Evolutionary conservation across 2,888 invertebrate genomes (phyloP).

Genomic region (Dolichopus griseipennis): DNA sequence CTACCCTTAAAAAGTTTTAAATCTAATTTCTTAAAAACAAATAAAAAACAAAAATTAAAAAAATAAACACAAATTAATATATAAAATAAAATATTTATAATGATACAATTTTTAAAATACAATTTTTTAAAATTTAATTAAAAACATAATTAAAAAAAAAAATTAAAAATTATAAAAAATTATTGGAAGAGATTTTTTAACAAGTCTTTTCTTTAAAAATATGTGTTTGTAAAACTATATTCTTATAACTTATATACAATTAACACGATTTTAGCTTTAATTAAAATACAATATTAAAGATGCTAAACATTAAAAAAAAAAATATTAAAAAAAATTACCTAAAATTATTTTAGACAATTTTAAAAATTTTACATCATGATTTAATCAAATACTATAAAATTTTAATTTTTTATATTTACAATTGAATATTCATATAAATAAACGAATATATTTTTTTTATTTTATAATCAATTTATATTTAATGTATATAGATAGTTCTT

Average conservation of each 20-base stretch:
- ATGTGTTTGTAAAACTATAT: not conserved
- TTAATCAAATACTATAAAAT: too few species aligned
- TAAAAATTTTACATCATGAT: not conserved
- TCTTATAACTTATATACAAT: not conserved
- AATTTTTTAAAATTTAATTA: not conserved
- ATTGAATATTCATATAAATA: too few species aligned
- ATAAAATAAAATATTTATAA: conserved; percentile 6
- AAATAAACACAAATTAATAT: not conserved
- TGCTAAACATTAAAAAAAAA: too few species aligned
- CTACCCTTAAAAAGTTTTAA: too few species aligned
- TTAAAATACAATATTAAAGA: too few species aligned
- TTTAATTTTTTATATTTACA: too few species aligned
- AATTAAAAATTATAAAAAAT: not conserved
- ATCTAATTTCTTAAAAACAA: too few species aligned
- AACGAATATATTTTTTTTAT: too few species aligned
- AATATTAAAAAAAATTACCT: too few species aligned
- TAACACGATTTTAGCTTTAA: too few species aligned
- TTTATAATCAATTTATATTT: too few species aligned
- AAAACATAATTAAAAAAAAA: not conserved
- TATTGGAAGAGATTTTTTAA: not conserved
- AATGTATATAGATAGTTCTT: too few species aligned
- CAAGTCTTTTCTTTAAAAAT: not conserved
- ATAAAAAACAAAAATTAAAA: not conserved
- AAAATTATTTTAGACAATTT: not conserved
- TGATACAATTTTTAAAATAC: not conserved